phyloP scores from a whole-genome alignment of 2,797 vertebrate species.

The Anableps anableps region DNA sequence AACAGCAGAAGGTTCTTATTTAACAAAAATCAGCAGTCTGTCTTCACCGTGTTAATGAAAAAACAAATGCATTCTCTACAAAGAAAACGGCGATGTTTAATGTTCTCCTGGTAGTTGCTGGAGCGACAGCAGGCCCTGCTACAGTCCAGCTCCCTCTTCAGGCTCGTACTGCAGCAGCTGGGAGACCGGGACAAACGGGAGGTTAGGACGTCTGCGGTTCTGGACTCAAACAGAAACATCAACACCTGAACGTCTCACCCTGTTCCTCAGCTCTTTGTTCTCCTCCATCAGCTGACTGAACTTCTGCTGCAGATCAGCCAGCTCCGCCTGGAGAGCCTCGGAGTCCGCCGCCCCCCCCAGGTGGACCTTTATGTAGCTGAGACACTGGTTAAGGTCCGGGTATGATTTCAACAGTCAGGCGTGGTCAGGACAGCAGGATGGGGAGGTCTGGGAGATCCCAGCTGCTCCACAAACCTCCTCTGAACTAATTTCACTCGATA shows the following conservation, averaged over 20 bases:
- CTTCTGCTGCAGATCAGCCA: slow-evolving; percentile 90
- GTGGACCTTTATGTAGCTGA: slow-evolving; percentile 93
- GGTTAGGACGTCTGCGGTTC: not conserved
- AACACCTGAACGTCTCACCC: slow-evolving; percentile 77
- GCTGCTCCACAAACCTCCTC: not conserved
- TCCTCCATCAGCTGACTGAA: slow-evolving; percentile 89
- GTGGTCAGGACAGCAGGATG: not conserved
- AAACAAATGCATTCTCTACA: slow-evolving; percentile 50
- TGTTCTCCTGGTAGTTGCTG: no score
- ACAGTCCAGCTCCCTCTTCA: slow-evolving; percentile 86
- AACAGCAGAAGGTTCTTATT: slow-evolving; percentile 33
- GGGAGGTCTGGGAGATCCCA: no score
- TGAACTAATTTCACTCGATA: not conserved
- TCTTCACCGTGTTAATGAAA: slow-evolving; percentile 35
- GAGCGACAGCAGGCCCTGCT: slow-evolving; percentile 18
- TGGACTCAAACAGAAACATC: not conserved
- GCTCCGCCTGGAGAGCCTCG: slow-evolving; percentile 86
- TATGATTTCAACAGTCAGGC: not conserved
- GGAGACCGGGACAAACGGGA: not conserved
- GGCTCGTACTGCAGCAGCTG: slow-evolving; percentile 93
- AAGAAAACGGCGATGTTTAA: slow-evolving; percentile 1
- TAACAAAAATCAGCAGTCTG: slow-evolving; percentile 46
- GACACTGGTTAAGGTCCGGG: slow-evolving; percentile 35
- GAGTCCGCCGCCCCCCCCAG: slow-evolving; percentile 85
- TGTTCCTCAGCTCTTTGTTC: slow-evolving; percentile 90